Conservation (phyloP, 2,797 vertebrate genomes). For the Phrynocephalus guinanensis region DNA sequence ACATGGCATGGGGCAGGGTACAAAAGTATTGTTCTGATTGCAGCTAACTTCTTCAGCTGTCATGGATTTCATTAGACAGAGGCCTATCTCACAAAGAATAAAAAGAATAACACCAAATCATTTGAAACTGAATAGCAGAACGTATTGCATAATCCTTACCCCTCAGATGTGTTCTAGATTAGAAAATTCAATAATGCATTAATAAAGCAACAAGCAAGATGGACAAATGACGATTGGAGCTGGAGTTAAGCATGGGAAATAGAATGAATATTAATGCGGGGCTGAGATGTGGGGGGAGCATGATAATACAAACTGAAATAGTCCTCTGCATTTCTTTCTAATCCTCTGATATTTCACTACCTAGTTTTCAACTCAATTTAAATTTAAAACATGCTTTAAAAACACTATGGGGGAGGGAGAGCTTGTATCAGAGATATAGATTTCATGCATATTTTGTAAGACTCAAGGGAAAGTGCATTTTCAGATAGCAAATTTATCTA, state of each 20-base stretch:
- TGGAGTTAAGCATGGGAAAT: not conserved
- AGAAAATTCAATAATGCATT: not conserved
- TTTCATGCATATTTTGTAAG: too few relatives aligned
- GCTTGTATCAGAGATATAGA: not conserved
- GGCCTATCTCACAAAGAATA: not conserved
- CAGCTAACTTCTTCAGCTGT: too few relatives aligned
- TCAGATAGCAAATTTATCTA: not conserved
- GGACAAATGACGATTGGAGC: not conserved
- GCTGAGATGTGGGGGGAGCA: slow-evolving; percentile 1
- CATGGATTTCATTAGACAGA: not conserved
- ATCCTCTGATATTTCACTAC: not conserved
- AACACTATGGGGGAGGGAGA: not conserved
- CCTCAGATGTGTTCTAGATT: not conserved
- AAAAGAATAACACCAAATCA: not conserved
- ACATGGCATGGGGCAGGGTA: not conserved
- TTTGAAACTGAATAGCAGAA: not conserved
- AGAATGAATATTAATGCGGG: slow-evolving; percentile 1
- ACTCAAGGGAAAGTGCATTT: too few relatives aligned
- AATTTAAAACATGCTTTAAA: slow-evolving; percentile 6
- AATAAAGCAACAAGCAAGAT: not conserved
- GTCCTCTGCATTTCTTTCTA: not conserved
- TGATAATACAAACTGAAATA: not conserved
- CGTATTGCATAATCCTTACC: too few relatives aligned
- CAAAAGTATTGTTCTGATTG: not conserved
- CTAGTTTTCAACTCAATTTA: not conserved